Percentiles rank a stretch among this genome's conserved stretches.
These are phyloP conservation scores for Numida meleagris DNA, from an alignment of 2,113 vertebrate species.

Conservation along the genomic window DNA sequence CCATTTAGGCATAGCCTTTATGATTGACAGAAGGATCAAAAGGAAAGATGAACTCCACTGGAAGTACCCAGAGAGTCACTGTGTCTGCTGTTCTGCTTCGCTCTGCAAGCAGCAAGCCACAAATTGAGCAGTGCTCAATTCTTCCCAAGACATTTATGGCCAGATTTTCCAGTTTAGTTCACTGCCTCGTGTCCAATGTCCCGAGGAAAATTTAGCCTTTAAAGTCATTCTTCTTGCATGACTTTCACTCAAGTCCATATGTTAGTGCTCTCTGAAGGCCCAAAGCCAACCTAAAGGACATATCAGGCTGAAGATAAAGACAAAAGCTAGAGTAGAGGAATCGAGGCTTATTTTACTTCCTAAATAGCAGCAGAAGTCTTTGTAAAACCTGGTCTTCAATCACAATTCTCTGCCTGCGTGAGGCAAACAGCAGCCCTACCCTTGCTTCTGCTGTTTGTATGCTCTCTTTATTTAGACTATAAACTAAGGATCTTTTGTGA, in stretches of 20 bases:
- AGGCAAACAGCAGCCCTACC: not conserved
- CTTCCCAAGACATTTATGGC: not conserved
- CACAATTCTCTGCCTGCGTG: not conserved
- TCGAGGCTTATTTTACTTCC: not conserved
- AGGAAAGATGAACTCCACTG: not conserved
- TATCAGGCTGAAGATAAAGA: not conserved
- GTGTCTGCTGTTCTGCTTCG: not conserved
- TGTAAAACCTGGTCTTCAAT: not conserved
- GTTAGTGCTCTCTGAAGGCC: not conserved
- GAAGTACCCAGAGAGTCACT: not conserved
- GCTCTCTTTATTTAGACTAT: not conserved
- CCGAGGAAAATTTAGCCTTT: not conserved
- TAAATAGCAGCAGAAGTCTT: not conserved
- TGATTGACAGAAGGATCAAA: not conserved
- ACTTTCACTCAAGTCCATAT: not conserved
- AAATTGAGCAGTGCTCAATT: not conserved
- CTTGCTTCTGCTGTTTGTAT: not conserved
- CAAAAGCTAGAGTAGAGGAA: not conserved
- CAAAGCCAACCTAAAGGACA: not conserved
- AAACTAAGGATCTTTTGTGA: not conserved
- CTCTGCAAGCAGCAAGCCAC: not conserved
- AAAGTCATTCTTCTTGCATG: not conserved
- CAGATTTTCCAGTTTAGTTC: constrained; percentile 11
- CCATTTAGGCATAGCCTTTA: not conserved
- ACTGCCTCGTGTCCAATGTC: not conserved